Evolutionary conservation across 1,140 invertebrate genomes (phyloP), one percentile per base, ranked within the genome.

Genomic region (Eriosoma lanigerum): DNA sequence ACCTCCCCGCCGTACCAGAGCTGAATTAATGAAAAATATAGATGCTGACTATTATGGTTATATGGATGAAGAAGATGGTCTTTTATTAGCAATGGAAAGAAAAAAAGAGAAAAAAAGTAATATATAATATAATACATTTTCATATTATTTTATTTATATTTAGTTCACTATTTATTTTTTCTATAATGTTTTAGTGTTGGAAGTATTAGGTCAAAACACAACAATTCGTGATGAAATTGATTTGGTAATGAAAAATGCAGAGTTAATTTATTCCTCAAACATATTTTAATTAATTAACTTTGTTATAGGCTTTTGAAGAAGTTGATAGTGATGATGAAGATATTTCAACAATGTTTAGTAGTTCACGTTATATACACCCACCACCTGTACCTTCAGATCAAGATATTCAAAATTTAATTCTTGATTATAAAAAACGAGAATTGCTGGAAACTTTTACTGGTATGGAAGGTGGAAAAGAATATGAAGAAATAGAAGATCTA

Each of bases 1-100:
- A 26, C 92, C 93, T 0, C 93, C 94, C 0, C 88, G 95, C 62
- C 97, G 97, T 87, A 97, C 96, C 0, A 90, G 97, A 75, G 96
- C 94, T 0, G 98, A 99, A 86, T 87, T 99, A 48, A 98, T 99
- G 96, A 94, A 96, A 84, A 93, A 99, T 84, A 96, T 99, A 26
- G 96, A 98, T 88, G 96, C 96, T 1, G 95, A 98, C 87, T 99
- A 99, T 87, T 99, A 99, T 88, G 98, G 98, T 0, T 99, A 98
- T 85, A 88, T 96, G 84, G 97, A 99, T 87, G 97, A 99, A 84
- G 98, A 99, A 85, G 98, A 99, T 87, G 97, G 97, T 0, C 90
- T 98, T 60, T 87, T 99, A 21, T 87, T 96, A 81, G 96, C 96
- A 0, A 84, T 98, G 3, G 98, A 99, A 87, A 87, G 90, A 81